Percentiles rank a stretch among this genome's conserved stretches.
Evolutionary conservation across 2,888 invertebrate species (phyloP).

Genomic region (Yponomeuta cagnagella): DNA sequence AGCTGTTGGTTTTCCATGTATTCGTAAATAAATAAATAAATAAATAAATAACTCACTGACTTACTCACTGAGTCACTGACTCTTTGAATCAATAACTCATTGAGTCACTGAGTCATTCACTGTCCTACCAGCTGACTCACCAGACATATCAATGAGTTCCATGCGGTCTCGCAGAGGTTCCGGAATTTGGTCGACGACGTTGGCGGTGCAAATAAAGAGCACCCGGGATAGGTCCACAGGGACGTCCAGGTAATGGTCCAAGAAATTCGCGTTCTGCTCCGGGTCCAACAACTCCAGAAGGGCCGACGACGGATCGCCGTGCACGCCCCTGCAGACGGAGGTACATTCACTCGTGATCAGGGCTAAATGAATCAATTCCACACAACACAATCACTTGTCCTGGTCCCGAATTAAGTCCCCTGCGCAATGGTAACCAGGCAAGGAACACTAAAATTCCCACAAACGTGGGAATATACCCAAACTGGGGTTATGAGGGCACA

Average conservation of each 20-base stretch:
- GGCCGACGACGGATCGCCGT: conserved; percentile 98
- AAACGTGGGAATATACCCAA: no score
- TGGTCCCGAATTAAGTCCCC: no score
- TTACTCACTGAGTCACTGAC: neutral
- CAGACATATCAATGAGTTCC: conserved; percentile 99
- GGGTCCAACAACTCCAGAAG: conserved; percentile 97
- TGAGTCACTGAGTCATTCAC: neutral
- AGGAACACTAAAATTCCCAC: no score
- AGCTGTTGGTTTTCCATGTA: no score
- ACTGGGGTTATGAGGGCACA: no score
- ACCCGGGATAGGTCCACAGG: conserved; percentile 97
- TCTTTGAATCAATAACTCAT: neutral
- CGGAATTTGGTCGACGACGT: conserved; percentile 95
- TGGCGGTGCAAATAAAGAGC: conserved; percentile 98
- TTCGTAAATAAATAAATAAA: no score
- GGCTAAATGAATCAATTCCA: neutral
- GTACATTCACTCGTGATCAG: neutral
- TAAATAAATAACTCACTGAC: neutral
- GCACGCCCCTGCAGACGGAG: conserved; percentile 82
- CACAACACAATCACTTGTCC: no score
- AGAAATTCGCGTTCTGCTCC: conserved; percentile 98
- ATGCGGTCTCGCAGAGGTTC: conserved; percentile 97
- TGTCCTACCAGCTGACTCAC: neutral
- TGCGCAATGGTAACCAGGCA: no score
- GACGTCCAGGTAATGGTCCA: conserved; percentile 99